phyloP scores from a whole-genome alignment of 2,888 invertebrate species.

The Listrodromus nycthemerus region DNA sequence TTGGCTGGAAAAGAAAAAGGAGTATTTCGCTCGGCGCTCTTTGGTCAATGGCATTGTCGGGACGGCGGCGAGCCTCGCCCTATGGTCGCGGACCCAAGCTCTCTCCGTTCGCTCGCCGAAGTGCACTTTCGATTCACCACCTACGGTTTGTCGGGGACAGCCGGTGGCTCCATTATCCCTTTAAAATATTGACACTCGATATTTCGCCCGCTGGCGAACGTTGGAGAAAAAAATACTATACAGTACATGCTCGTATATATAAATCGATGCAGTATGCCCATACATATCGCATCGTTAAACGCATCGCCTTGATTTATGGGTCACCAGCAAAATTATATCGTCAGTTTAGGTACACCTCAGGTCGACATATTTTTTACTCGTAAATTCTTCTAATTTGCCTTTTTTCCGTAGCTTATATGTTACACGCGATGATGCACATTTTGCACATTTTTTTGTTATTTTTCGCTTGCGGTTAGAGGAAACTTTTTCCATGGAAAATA shows the following conservation, averaged over 20 bases:
- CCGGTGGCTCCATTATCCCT: conserved; percentile 76
- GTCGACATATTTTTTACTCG: no score
- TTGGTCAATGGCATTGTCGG: conserved; percentile 73
- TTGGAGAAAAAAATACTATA: conserved; percentile 28
- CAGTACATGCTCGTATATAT: conserved; percentile 13
- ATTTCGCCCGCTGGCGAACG: conserved; percentile 68
- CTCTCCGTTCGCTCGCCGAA: conserved; percentile 62
- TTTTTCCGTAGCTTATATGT: neutral
- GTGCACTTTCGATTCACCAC: conserved; percentile 77
- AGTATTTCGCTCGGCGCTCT: conserved; percentile 66
- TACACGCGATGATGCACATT: no score
- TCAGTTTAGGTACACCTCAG: neutral
- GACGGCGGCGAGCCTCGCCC: conserved; percentile 57
- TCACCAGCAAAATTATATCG: neutral
- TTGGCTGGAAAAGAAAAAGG: conserved; percentile 57
- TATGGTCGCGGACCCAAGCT: conserved; percentile 31
- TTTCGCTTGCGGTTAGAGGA: no score
- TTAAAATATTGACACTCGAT: conserved; percentile 81
- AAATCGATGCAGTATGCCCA: neutral
- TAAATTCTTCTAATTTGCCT: neutral
- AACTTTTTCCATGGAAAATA: no score
- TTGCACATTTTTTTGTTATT: neutral
- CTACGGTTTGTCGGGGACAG: conserved; percentile 71
- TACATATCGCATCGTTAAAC: neutral
- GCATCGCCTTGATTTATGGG: neutral